Conservation (phyloP, 92 coral and sea anemone species). For the Virgularia gustaviana region DNA sequence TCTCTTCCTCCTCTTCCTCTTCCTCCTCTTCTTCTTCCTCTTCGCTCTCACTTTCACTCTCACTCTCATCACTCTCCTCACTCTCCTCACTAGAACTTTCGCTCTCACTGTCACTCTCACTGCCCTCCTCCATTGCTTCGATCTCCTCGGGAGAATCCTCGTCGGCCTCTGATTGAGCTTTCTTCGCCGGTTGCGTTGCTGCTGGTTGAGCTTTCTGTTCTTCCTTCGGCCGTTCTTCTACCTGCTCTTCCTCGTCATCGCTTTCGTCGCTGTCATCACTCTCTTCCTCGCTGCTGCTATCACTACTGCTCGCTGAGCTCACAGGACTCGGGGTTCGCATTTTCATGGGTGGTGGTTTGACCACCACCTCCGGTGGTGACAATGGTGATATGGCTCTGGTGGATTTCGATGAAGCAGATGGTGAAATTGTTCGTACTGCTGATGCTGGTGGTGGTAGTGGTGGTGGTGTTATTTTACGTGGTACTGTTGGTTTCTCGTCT, state of each 20-base stretch:
- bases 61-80: slow-evolving; percentile 23
- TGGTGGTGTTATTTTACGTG: too few relatives aligned
- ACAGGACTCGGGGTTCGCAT: slow-evolving; percentile 24
- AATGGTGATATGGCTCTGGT: too few relatives aligned
- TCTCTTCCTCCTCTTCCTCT: slow-evolving; percentile 58
- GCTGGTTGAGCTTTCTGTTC: background rate
- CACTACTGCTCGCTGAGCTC: slow-evolving; percentile 35
- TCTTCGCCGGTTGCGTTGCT: background rate
- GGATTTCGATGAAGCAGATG: too few relatives aligned
- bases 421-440: too few relatives aligned
- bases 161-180: background rate
- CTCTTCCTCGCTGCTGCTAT: slow-evolving; percentile 25
- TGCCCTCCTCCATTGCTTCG: slow-evolving; percentile 42
- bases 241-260: slow-evolving; percentile 35
- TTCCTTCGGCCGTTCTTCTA: slow-evolving; percentile 22
- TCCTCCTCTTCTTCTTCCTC: slow-evolving; percentile 55
- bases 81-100: slow-evolving; percentile 43
- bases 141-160: slow-evolving; percentile 34
- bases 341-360: too few relatives aligned
- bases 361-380: too few relatives aligned
- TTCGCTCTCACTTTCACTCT: slow-evolving; percentile 22
- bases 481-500: too few relatives aligned
- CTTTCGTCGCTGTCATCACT: slow-evolving; percentile 23
- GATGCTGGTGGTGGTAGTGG: too few relatives aligned
- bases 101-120: slow-evolving; percentile 40